Percentiles rank a stretch among this genome's conserved stretches.
phyloP scores from a whole-genome alignment of 1,140 invertebrate genomes.

The Phortica variegata region DNA sequence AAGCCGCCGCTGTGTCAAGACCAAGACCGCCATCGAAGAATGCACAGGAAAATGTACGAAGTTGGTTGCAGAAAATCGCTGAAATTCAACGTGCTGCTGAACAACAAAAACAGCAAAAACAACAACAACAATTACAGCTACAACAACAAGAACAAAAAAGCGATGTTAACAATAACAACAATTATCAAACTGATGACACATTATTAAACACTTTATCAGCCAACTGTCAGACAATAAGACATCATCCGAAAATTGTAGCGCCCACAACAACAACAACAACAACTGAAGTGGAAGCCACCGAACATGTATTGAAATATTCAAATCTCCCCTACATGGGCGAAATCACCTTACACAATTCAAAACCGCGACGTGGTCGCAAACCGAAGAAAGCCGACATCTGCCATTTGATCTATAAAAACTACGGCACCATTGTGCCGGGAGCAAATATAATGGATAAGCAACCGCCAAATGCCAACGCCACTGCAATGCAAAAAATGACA shows the following conservation, averaged over 20 bases:
- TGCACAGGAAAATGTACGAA: slow-evolving; percentile 66
- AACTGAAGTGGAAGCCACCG: slow-evolving; percentile 31
- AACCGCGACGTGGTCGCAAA: slow-evolving; percentile 78
- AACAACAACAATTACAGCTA: not conserved
- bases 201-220: slow-evolving; percentile 17
- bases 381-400: slow-evolving; percentile 89
- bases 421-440: slow-evolving; percentile 75
- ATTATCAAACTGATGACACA: slow-evolving; percentile 37
- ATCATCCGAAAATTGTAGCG: slow-evolving; percentile 4
- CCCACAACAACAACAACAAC: slow-evolving; percentile 28
- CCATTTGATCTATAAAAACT: slow-evolving; percentile 88
- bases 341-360: slow-evolving; percentile 82
- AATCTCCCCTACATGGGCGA: slow-evolving; percentile 88
- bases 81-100: slow-evolving; percentile 63
- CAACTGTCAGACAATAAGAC: slow-evolving; percentile 22
- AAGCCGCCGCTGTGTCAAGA: slow-evolving; percentile 17
- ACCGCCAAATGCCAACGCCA: not conserved
- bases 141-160: no score
- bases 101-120: slow-evolving; percentile 30
- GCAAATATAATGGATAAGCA: no score
- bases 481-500: not conserved
- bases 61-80: slow-evolving; percentile 72
- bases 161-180: no score
- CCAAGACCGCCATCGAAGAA: slow-evolving; percentile 34
- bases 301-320: slow-evolving; percentile 68